These are phyloP conservation scores for Seriola aureovittata DNA, from an alignment of 2,113 vertebrate species.

Conservation along the genomic window DNA sequence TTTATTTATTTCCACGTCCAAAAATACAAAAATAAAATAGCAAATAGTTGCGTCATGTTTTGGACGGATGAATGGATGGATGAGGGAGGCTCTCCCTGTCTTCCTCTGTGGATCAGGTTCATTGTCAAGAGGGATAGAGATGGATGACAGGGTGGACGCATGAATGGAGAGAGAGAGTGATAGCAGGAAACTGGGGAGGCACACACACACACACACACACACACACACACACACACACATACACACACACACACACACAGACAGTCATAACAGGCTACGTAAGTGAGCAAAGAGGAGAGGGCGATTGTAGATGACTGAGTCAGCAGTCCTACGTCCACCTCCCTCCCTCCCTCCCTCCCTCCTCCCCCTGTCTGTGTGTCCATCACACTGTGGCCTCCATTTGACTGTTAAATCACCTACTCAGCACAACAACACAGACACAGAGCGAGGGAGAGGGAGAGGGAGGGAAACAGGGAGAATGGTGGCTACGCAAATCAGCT, in stretches of 20 bases:
- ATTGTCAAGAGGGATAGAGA: slow-evolving; percentile 47
- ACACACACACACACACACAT: slow-evolving; percentile 30
- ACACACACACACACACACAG: slow-evolving; percentile 36
- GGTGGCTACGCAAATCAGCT: slow-evolving; percentile 41
- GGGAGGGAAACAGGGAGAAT: slow-evolving; percentile 26
- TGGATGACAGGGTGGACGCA: slow-evolving; percentile 18
- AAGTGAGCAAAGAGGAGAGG: slow-evolving; percentile 47
- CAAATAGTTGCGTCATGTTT: background rate
- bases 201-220: slow-evolving; percentile 30
- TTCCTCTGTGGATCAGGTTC: slow-evolving; percentile 57
- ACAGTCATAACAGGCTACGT: slow-evolving; percentile 61
- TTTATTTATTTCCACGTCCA: too few species aligned
- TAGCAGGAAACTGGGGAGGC: slow-evolving; percentile 45
- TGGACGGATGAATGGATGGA: background rate
- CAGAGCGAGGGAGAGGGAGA: background rate
- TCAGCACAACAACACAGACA: slow-evolving; percentile 74
- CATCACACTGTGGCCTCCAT: slow-evolving; percentile 75
- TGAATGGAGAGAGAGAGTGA: slow-evolving; percentile 26
- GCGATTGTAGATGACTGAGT: slow-evolving; percentile 58
- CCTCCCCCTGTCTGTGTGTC: slow-evolving; percentile 42
- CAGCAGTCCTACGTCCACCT: slow-evolving; percentile 55
- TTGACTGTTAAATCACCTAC: slow-evolving; percentile 85
- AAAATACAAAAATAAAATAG: background rate
- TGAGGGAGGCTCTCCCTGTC: slow-evolving; percentile 7
- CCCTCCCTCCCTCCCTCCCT: slow-evolving; percentile 7